Base-by-base conservation (phyloP, 2,888 invertebrate genomes). In the Parapristionchus giblindavisi region DNA sequence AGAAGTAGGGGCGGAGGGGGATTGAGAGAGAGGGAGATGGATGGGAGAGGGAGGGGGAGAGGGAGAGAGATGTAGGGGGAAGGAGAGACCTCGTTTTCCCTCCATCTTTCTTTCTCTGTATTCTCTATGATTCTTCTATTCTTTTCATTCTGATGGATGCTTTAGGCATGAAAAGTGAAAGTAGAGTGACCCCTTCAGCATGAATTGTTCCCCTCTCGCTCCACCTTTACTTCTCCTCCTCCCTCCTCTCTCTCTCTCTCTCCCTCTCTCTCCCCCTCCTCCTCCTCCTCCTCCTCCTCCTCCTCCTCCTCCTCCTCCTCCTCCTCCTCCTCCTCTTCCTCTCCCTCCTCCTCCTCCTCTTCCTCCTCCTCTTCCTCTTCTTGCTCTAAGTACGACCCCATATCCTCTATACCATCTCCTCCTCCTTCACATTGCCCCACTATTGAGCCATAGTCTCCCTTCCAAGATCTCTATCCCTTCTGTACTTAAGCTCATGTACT, bases 111-210 rank as follows among this genome's bases (percentile, higher is more conserved):
- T 40, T 6, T 36, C 52, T 52, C n/a, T 43, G 38, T n/a, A 34
- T 68, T 21, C 52, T 21, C 38, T 17, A 34, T 34, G 34, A 52
- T 34, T 52, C 54, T 68, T 24, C 6, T n/a, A 11, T 32, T 68
- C 24, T 51, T 68, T 52, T 68, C 38, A 17, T 56, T 6, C 29
- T 56, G 11, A 29, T 29, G 43, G 40, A 24, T 24, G 36, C 52
- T 68, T 52, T 52, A 51, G 58, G 60, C 52, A 61, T 61, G 58
- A 34, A 36, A 61, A 52, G 61, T 61, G 32, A 60, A 29, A 61
- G 60, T 36, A 73, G 34, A 11, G 27, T 73, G 60, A 73, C 43
- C 60, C 61, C 63, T 63, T 38, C 14, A 11, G 54, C 21, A 56
- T 40, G 58, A 40, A 71, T 43, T 27, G 58, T 68, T 36, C 34